A percentile compares a stretch with the other conserved stretches of the same genome.
These are phyloP conservation scores for Ophion obscuratus DNA, from an alignment of 2,888 invertebrate genomes.

Conservation along the genomic window DNA sequence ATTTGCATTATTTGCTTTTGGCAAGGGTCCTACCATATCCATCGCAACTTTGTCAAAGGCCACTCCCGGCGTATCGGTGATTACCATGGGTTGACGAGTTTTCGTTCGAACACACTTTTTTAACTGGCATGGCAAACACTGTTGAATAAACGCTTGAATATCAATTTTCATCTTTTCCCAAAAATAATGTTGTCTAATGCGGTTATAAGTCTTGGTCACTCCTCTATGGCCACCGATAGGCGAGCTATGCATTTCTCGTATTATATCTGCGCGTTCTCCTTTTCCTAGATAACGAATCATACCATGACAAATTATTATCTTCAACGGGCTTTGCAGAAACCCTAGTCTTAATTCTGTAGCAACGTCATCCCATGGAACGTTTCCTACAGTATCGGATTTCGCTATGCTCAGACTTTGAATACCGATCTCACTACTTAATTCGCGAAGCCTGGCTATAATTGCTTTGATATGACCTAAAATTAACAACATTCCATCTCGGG, in stretches of 20 bases:
- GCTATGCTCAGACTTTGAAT: conserved; percentile 37
- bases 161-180: no score
- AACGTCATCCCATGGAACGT: conserved; percentile 34
- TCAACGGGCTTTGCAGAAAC: conserved; percentile 18
- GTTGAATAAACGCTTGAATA: conserved; percentile 15
- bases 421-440: background rate
- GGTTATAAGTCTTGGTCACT: conserved; percentile 45
- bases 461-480: background rate
- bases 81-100: conserved; percentile 26
- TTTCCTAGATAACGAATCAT: conserved; percentile 7
- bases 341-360: conserved; percentile 3
- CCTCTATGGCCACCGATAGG: conserved; percentile 43
- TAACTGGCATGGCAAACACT: conserved; percentile 37
- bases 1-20: no score
- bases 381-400: conserved; percentile 13
- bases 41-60: no score
- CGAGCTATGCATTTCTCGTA: conserved; percentile 29
- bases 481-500: conserved; percentile 18
- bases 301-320: conserved; percentile 30
- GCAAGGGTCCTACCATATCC: no score
- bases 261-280: background rate
- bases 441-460: background rate
- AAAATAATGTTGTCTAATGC: conserved; percentile 32
- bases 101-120: conserved; percentile 41
- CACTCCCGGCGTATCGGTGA: no score